phyloP scores from a whole-genome alignment of 1,140 invertebrate genomes.

The Mizuhopecten yessoensis region DNA sequence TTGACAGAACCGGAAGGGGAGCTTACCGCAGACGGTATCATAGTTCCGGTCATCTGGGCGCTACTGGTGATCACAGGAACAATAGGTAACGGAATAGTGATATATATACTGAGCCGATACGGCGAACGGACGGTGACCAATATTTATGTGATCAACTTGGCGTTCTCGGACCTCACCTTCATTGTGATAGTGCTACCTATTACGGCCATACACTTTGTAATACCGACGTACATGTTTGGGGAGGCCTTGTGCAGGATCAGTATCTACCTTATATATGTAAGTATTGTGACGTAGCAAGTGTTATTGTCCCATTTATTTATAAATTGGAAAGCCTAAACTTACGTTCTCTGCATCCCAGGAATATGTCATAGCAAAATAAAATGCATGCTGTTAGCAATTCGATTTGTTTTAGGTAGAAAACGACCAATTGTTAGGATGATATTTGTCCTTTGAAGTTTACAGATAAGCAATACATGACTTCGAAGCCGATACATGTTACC shows the following conservation, averaged over 20 bases:
- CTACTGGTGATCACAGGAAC: constrained; percentile 93
- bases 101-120: constrained; percentile 92
- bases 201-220: constrained; percentile 81
- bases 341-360: too few relatives aligned
- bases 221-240: constrained; percentile 92
- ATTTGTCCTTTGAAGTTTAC: too few relatives aligned
- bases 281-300: constrained; percentile 54
- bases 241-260: constrained; percentile 95
- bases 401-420: too few relatives aligned
- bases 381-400: too few relatives aligned
- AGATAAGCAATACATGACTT: too few relatives aligned
- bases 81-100: constrained; percentile 93
- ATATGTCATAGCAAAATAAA: too few relatives aligned
- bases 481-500: too few relatives aligned
- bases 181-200: constrained; percentile 96
- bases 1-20: not conserved
- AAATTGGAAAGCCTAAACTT: too few relatives aligned
- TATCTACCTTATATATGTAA: constrained; percentile 89
- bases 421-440: too few relatives aligned
- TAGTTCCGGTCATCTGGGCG: constrained; percentile 93
- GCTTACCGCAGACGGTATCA: constrained; percentile 58
- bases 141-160: constrained; percentile 94
- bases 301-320: too few relatives aligned
- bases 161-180: constrained; percentile 94
- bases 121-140: constrained; percentile 94